These are phyloP conservation scores for Brachyrhaphis roseni DNA, from an alignment of 2,797 vertebrate species.

Conservation along the genomic window DNA sequence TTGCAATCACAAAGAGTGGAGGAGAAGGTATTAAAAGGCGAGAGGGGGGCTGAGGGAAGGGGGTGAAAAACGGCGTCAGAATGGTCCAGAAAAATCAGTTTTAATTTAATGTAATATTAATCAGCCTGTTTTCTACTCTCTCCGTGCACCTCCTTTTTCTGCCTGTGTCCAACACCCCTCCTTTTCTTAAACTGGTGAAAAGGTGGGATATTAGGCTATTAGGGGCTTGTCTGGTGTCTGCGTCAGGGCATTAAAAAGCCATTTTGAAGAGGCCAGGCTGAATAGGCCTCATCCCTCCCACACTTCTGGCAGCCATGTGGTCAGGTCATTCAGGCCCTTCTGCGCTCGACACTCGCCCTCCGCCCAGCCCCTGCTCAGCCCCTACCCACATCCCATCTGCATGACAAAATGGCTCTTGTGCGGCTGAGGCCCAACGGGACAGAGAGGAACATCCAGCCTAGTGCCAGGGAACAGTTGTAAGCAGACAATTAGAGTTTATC, in stretches of 20 bases:
- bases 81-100: constrained; percentile 99
- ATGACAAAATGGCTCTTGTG: constrained; percentile 87
- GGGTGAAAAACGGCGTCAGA: constrained; percentile 83
- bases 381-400: constrained; percentile 81
- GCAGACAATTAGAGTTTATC: constrained; percentile 90
- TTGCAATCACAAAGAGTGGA: constrained; percentile 93
- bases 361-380: constrained; percentile 77
- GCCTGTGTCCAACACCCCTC: constrained; percentile 76
- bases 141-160: constrained; percentile 72
- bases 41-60: constrained; percentile 71
- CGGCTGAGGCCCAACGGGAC: constrained; percentile 82
- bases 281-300: constrained; percentile 97
- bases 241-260: constrained; percentile 97
- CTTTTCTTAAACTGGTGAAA: constrained; percentile 87
- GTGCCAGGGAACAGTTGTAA: constrained; percentile 88
- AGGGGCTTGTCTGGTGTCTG: constrained; percentile 90
- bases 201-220: constrained; percentile 87
- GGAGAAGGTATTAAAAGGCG: constrained; percentile 87
- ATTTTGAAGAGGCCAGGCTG: constrained; percentile 97
- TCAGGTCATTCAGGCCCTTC: constrained; percentile 87
- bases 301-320: constrained; percentile 99
- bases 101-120: constrained; percentile 99
- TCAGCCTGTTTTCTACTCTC: constrained; percentile 94
- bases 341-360: constrained; percentile 88
- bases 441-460: constrained; percentile 84